phyloP scores from a whole-genome alignment of 2,113 vertebrate genomes.

The Poeciliopsis occidentalis region DNA sequence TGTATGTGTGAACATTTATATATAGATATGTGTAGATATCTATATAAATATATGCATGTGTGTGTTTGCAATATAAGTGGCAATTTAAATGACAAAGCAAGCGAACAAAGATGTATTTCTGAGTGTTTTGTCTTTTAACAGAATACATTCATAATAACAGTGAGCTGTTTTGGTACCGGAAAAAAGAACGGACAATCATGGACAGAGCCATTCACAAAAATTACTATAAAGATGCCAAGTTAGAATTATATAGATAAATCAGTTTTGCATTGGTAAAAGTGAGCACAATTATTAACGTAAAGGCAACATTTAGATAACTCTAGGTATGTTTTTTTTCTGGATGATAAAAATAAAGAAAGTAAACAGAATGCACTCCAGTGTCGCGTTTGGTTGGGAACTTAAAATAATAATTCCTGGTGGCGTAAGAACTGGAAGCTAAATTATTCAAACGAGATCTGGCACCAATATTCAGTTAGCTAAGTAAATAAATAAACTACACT shows the following conservation, averaged over 20 bases:
- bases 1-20: slow-evolving; percentile 41
- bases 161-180: slow-evolving; percentile 51
- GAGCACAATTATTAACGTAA: slow-evolving; percentile 9
- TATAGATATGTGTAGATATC: slow-evolving; percentile 40
- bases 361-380: slow-evolving; percentile 19
- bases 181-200: slow-evolving; percentile 14
- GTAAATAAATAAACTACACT: slow-evolving; percentile 21
- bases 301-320: slow-evolving; percentile 20
- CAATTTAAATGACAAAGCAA: slow-evolving; percentile 59
- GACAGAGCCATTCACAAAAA: slow-evolving; percentile 20
- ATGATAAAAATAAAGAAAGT: not conserved
- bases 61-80: slow-evolving; percentile 39
- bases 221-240: slow-evolving; percentile 31
- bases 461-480: not conserved
- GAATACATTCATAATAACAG: slow-evolving; percentile 80
- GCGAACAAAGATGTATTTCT: slow-evolving; percentile 39
- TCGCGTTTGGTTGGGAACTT: not conserved
- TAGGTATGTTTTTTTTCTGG: not conserved
- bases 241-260: slow-evolving; percentile 23
- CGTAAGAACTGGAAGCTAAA: not conserved
- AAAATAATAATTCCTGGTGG: not conserved
- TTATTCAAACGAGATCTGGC: slow-evolving; percentile 11
- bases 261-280: slow-evolving; percentile 9
- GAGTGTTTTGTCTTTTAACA: slow-evolving; percentile 60
- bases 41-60: slow-evolving; percentile 37